A percentile compares a stretch with the other conserved stretches of the same genome.
Evolutionary conservation across 92 coral and sea anemone species (phyloP).

Genomic region (Actinostola sp.): DNA sequence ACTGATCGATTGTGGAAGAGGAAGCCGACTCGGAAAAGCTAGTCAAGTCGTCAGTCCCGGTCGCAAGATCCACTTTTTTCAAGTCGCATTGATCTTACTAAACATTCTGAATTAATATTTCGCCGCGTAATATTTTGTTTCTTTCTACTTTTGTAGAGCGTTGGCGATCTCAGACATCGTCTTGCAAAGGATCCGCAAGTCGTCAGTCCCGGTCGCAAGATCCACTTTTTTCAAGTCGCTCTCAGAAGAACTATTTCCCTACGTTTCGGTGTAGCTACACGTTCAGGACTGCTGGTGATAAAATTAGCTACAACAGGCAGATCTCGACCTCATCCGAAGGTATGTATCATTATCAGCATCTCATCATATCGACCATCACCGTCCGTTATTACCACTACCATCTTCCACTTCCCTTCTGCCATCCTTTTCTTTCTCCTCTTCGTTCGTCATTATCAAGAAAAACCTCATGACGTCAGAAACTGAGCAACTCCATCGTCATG

Average conservation of each 20-base stretch:
- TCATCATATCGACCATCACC: too few species aligned
- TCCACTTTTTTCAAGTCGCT: slow-evolving; percentile 4
- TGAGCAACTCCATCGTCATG: too few species aligned
- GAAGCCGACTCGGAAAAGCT: too few species aligned
- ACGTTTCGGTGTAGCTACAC: slow-evolving; percentile 85
- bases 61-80: slow-evolving; percentile 15
- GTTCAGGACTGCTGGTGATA: slow-evolving; percentile 77
- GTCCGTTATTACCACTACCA: not conserved
- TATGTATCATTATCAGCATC: too few species aligned
- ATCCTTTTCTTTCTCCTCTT: too few species aligned
- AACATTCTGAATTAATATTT: too few species aligned
- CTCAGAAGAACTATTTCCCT: slow-evolving; percentile 1
- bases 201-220: slow-evolving; percentile 36
- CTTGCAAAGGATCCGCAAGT: slow-evolving; percentile 5
- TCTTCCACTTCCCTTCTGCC: too few species aligned
- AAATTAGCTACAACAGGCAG: slow-evolving; percentile 71
- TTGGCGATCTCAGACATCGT: slow-evolving; percentile 22
- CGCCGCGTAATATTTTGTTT: not conserved
- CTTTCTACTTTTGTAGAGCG: slow-evolving; percentile 15
- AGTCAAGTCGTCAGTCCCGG: slow-evolving; percentile 22
- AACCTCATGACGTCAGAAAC: too few species aligned
- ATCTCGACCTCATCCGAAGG: slow-evolving; percentile 73
- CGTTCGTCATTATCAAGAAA: too few species aligned
- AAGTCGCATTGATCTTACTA: too few species aligned
- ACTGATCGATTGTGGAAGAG: too few species aligned